Evolutionary conservation across 2,797 vertebrate genomes (phyloP).

Genomic region (Margarornis squamiger): DNA sequence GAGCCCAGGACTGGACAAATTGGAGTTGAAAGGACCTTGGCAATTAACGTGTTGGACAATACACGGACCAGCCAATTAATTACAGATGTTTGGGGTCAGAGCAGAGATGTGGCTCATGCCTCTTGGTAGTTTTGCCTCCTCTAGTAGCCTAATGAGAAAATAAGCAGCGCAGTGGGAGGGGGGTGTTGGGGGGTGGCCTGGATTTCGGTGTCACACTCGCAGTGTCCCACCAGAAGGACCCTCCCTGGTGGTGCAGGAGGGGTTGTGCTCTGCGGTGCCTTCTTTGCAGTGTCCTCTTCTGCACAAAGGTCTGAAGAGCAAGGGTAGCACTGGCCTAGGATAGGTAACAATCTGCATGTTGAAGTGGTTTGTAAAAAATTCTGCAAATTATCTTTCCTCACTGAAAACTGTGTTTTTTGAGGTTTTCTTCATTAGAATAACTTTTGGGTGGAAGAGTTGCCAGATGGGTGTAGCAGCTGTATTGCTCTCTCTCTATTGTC

Average conservation of each 20-base stretch:
- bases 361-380: not conserved
- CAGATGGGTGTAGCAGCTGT: not conserved
- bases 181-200: not conserved
- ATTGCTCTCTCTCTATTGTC: not conserved
- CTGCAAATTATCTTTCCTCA: not conserved
- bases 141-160: not conserved
- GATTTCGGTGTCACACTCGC: not conserved
- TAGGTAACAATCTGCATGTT: not conserved
- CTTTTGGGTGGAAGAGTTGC: not conserved
- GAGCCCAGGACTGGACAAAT: not conserved
- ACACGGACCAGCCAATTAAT: not conserved
- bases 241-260: not conserved
- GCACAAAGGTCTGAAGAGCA: not conserved
- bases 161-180: not conserved
- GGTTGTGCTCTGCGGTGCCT: not conserved
- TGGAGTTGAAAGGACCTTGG: slow-evolving; percentile 4
- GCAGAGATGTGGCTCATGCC: not conserved
- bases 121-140: not conserved
- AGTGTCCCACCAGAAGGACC: not conserved
- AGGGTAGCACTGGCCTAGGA: not conserved
- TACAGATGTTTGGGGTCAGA: slow-evolving; percentile 16
- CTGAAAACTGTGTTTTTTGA: not conserved
- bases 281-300: not conserved
- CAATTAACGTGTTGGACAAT: not conserved
- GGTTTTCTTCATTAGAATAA: not conserved